phyloP scores from a whole-genome alignment of 2,888 invertebrate genomes.

The Eudemis profundana region DNA sequence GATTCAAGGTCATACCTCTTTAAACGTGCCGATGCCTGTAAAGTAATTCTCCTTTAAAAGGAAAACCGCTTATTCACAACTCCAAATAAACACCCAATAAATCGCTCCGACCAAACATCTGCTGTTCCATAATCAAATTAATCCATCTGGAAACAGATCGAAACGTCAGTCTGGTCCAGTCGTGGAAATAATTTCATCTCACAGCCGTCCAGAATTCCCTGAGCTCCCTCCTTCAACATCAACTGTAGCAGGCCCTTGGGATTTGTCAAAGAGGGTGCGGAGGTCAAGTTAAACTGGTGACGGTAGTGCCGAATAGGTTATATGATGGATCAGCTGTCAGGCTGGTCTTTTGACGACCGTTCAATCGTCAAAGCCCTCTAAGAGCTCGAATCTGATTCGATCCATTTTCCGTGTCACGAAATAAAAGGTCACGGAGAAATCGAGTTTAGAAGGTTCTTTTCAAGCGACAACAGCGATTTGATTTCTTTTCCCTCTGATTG shows the following conservation, averaged over 20 bases:
- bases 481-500: neutral
- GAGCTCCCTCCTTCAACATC: slow-evolving; percentile 49
- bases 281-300: slow-evolving; percentile 58
- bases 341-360: slow-evolving; percentile 78
- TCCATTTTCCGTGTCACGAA: slow-evolving; percentile 65
- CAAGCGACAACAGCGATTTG: neutral
- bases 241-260: slow-evolving; percentile 25
- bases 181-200: slow-evolving; percentile 80
- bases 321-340: slow-evolving; percentile 78
- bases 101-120: slow-evolving; percentile 64
- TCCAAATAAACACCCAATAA: slow-evolving; percentile 31
- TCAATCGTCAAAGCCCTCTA: slow-evolving; percentile 79
- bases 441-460: neutral
- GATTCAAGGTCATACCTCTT: too few relatives aligned
- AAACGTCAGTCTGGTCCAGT: slow-evolving; percentile 79
- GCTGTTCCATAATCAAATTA: slow-evolving; percentile 82
- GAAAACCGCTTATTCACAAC: neutral
- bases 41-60: neutral
- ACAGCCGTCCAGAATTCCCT: slow-evolving; percentile 54
- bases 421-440: slow-evolving; percentile 28
- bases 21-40: neutral
- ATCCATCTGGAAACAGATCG: slow-evolving; percentile 84
- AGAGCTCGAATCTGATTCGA: slow-evolving; percentile 64
- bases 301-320: slow-evolving; percentile 60
- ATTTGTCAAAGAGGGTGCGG: slow-evolving; percentile 37